Percentiles rank a stretch among this genome's conserved stretches.
These are phyloP conservation scores for Salvelinus sp. DNA, from an alignment of 2,113 vertebrate genomes.

Conservation along the genomic window DNA sequence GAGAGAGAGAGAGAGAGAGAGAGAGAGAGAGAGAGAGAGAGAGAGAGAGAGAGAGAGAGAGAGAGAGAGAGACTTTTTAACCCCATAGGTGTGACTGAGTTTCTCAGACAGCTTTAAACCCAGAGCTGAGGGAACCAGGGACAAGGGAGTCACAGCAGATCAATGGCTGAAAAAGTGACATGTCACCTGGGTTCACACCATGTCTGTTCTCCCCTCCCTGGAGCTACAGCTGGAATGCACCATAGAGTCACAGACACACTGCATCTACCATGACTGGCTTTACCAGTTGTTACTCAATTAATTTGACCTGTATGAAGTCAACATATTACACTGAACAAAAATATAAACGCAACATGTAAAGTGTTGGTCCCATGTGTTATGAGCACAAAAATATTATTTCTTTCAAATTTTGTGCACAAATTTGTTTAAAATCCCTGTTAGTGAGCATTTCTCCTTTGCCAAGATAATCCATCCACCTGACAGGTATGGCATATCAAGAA, in stretches of 20 bases:
- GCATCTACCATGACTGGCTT: too few species aligned
- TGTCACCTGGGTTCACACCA: conserved; percentile 28
- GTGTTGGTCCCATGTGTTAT: too few species aligned
- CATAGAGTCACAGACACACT: too few species aligned
- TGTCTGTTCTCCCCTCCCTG: neutral
- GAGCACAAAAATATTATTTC: too few species aligned
- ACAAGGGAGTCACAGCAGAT: conserved; percentile 51
- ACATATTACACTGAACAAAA: neutral
- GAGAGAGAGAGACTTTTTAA: conserved; percentile 46
- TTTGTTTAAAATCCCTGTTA: too few species aligned
- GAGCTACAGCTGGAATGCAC: neutral
- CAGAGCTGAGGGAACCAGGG: conserved; percentile 25
- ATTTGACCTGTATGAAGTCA: too few species aligned
- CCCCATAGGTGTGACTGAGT: conserved; percentile 60
- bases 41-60: conserved; percentile 2
- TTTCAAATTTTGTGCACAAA: too few species aligned
- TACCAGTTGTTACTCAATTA: neutral
- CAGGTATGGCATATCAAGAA: too few species aligned
- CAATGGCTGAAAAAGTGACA: conserved; percentile 27
- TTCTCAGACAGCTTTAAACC: conserved; percentile 47
- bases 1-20: conserved; percentile 7
- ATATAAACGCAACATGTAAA: neutral
- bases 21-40: neutral
- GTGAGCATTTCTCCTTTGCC: too few species aligned
- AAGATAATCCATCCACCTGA: too few species aligned